These are phyloP conservation scores for Fabriciana adippe DNA, from an alignment of 2,888 invertebrate genomes.

Conservation along the genomic window DNA sequence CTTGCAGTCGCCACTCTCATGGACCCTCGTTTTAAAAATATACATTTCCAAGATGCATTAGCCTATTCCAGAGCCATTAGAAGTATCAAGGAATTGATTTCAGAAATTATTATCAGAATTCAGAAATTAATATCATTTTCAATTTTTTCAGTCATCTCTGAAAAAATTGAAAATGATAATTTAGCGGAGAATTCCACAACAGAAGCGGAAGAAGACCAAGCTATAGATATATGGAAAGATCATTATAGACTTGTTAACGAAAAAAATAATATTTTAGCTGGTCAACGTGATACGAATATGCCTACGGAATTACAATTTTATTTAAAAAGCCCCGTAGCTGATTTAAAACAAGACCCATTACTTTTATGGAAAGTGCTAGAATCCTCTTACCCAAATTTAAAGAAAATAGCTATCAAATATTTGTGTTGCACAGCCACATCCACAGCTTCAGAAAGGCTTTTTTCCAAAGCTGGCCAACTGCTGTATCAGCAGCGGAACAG, in stretches of 20 bases:
- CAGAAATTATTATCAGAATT: no score
- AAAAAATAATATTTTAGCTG: constrained; percentile 23
- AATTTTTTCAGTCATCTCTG: no score
- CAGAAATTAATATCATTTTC: no score
- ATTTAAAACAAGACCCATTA: constrained; percentile 16
- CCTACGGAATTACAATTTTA: constrained; percentile 12
- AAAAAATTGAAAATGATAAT: constrained; percentile 8
- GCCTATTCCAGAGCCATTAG: constrained; percentile 25
- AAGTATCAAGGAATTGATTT: constrained; percentile 21
- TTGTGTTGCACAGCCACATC: constrained; percentile 22
- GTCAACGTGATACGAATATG: constrained; percentile 25
- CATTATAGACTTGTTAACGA: constrained; percentile 30
- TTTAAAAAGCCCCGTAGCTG: constrained; percentile 27
- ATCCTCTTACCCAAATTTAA: constrained; percentile 25
- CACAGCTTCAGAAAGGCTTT: constrained; percentile 23
- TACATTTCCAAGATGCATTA: constrained; percentile 32
- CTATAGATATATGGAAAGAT: constrained; percentile 23
- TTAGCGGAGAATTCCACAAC: constrained; percentile 15
- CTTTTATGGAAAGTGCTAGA: constrained; percentile 16
- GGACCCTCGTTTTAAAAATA: constrained; percentile 34
- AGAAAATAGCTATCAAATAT: constrained; percentile 26
- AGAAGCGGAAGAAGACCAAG: constrained; percentile 21
- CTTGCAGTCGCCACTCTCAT: constrained; percentile 34
- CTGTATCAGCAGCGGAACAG: constrained; percentile 17
- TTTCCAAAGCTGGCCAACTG: constrained; percentile 19